A percentile compares a stretch with the other conserved stretches of the same genome.
Conservation (phyloP, 2,113 vertebrate genomes). For the Camarhynchus parvulus region DNA sequence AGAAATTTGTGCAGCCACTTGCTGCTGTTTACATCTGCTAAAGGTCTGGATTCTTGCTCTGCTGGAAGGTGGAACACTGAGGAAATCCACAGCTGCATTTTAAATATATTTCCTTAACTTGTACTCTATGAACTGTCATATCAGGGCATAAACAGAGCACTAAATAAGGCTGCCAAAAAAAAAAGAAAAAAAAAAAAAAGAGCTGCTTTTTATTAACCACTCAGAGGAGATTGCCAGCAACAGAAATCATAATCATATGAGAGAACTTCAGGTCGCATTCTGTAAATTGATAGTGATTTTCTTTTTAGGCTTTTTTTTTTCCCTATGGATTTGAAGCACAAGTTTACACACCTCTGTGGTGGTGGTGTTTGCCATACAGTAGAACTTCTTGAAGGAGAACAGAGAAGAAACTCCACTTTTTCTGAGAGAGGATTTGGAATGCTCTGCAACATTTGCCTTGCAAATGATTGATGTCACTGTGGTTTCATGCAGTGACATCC, state of each 20-base stretch:
- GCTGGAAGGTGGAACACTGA: background rate
- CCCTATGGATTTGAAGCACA: background rate
- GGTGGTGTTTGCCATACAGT: background rate
- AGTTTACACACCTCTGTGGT: background rate
- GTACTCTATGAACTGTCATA: background rate
- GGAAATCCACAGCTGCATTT: background rate
- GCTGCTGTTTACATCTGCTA: background rate
- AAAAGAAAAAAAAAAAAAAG: background rate
- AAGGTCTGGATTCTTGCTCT: background rate
- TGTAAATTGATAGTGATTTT: background rate
- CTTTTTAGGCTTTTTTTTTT: background rate
- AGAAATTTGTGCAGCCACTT: background rate
- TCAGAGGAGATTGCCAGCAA: background rate
- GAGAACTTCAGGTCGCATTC: background rate
- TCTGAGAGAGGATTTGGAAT: background rate
- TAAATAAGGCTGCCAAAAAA: background rate
- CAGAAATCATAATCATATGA: conserved; percentile 14
- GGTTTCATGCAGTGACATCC: background rate
- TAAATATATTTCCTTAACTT: background rate
- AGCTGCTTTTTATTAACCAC: conserved; percentile 4
- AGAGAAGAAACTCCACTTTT: background rate
- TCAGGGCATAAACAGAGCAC: background rate
- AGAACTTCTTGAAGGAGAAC: background rate
- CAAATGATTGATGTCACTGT: conserved; percentile 12
- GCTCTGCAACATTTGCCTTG: background rate